Base-by-base conservation (phyloP, 2,113 vertebrate genomes). In the Dromaius novaehollandiae region DNA sequence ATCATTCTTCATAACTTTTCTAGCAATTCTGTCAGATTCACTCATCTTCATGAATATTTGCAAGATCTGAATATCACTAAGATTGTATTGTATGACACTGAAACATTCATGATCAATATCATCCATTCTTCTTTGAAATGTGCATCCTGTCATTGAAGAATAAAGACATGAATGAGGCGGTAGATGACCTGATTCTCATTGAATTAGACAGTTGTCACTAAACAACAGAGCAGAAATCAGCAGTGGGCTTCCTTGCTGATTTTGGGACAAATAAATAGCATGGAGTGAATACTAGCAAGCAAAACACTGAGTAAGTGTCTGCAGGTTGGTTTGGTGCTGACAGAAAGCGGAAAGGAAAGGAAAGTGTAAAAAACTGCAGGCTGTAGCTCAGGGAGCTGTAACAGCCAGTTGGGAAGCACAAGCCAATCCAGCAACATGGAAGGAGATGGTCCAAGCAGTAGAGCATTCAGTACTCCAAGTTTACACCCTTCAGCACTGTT, bases 41-140 rank as follows among this genome's bases (percentile, higher is more conserved):
- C 32, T 55, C 48, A 66, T 56, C 34, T 44, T 36, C 87, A 42
- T 1, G 2, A 70, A 30, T 15, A 60, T 40, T 53, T 66, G n/a
- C 66, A 80, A 42, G 53, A 76, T 80, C 24, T 80, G 34, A 79
- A 70, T 40, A 55, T 60, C 6, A 20, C 71, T 32, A 60, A 42
- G 44, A 66, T 38, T 38, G 13, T 1, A 3, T 0, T 79, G 30
- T 11, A 55, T 0, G 4, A 74, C 63, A 68, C 21, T 34, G 42
- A 88, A 88, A 69, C 17, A 53, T 48, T 64, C 42, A 15, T 76
- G 55, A 88, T 77, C 42, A 83, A 19, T 73, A 61, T 55, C n/a
- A 77, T 26, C 71, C 68, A 69, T 25, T 46, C 48, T 63, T 89
- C 79, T 69, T 24, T 60, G 63, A 69, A 86, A 76, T 38, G n/a